These are phyloP conservation scores for Strongylocentrotus purpuratus DNA, from an alignment of 35 echinoderm and acorn worm genomes.

Conservation along the genomic window DNA sequence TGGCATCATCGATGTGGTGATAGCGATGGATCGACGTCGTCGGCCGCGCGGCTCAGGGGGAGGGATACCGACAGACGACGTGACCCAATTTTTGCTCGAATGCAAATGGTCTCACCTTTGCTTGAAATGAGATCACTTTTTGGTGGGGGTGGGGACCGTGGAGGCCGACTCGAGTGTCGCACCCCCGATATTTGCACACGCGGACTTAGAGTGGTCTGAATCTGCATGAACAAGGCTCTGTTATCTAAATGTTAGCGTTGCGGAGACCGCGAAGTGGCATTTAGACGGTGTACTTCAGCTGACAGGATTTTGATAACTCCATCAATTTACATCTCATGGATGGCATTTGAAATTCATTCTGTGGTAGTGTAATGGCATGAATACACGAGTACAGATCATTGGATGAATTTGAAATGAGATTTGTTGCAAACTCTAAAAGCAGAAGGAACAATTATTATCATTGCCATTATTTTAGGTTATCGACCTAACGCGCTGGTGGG, in stretches of 20 bases:
- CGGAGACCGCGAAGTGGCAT: constrained; percentile 31
- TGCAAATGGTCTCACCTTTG: constrained; percentile 48
- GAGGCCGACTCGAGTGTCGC: background rate
- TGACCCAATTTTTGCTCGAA: constrained; percentile 44
- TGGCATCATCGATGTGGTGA: background rate
- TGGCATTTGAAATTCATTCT: constrained; percentile 44
- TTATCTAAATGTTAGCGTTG: constrained; percentile 50
- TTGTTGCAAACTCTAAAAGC: background rate
- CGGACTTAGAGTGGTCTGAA: background rate
- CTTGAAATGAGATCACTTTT: background rate
- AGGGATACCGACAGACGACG: constrained; percentile 27
- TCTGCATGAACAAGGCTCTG: constrained; percentile 23
- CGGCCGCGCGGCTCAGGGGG: background rate
- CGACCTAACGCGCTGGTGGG: background rate
- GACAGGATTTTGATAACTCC: constrained; percentile 50
- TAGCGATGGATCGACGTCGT: background rate
- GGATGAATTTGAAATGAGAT: background rate
- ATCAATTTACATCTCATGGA: background rate
- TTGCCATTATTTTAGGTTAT: background rate
- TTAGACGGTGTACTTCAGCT: constrained; percentile 16
- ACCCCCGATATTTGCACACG: constrained; percentile 42
- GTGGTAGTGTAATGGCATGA: background rate
- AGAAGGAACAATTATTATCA: background rate
- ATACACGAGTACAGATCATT: background rate
- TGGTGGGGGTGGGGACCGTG: background rate